Percentiles rank a stretch among this genome's conserved stretches.
phyloP scores from a whole-genome alignment of 2,113 vertebrate genomes.

The Rhinopithecus roxellana region DNA sequence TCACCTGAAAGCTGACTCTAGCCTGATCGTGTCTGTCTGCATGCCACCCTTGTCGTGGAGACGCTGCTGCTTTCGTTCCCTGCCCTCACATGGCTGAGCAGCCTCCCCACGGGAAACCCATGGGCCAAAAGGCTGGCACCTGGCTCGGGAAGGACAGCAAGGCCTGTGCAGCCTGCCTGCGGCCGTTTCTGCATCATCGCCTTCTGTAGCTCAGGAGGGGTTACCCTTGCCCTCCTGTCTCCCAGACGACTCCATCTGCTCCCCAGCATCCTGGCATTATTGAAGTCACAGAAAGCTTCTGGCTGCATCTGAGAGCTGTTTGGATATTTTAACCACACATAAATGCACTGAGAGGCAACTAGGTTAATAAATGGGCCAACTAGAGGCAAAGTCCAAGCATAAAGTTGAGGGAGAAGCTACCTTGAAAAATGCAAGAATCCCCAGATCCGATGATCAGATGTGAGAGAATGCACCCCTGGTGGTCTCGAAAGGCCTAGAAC shows the following conservation, averaged over 20 bases:
- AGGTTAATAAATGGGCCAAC: too few species aligned
- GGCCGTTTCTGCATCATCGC: too few species aligned
- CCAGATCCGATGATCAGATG: too few species aligned
- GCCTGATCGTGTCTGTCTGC: too few species aligned
- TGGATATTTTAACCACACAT: neutral
- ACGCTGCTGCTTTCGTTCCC: rapidly evolving
- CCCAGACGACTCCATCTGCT: too few species aligned
- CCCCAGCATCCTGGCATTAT: neutral
- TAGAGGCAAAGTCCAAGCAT: neutral
- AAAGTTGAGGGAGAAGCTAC: neutral
- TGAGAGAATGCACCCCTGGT: neutral
- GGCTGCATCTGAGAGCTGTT: neutral
- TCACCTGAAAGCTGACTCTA: neutral
- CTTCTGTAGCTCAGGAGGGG: neutral
- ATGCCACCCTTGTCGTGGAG: neutral
- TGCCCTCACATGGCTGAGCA: neutral
- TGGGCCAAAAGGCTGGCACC: too few species aligned
- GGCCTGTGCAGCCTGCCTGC: too few species aligned
- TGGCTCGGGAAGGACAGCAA: neutral
- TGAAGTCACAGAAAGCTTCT: neutral
- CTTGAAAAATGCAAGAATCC: too few species aligned
- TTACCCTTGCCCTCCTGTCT: neutral
- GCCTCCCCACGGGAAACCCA: neutral
- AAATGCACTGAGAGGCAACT: neutral
- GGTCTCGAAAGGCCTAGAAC: neutral